Conservation (phyloP, 2,888 invertebrate species). For the Dinocampus coccinellae region DNA sequence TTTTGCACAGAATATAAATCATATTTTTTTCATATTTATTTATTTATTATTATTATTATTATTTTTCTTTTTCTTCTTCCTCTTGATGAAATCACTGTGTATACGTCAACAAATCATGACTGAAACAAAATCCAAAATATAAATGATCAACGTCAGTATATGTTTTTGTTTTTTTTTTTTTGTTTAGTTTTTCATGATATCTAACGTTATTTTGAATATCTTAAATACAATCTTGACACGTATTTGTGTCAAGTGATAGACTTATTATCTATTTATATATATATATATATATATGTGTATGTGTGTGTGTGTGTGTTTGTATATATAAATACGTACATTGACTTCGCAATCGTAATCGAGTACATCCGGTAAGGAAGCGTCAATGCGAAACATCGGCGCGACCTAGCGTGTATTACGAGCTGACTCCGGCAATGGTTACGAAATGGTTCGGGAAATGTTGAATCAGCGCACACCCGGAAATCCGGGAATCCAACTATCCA, state of each 20-base stretch:
- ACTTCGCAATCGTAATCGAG: conserved; percentile 54
- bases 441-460: conserved; percentile 38
- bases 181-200: not conserved
- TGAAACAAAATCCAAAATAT: not conserved
- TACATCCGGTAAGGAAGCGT: conserved; percentile 56
- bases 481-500: conserved; percentile 38
- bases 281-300: not conserved
- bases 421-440: conserved; percentile 33
- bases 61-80: not conserved
- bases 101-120: not conserved
- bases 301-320: no score
- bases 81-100: not conserved
- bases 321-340: conserved; percentile 40
- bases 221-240: not conserved
- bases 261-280: not conserved
- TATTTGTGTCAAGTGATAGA: not conserved
- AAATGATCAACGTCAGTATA: not conserved
- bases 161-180: not conserved
- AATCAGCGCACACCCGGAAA: conserved; percentile 38
- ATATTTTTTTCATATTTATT: no score
- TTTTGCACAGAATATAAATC: not conserved
- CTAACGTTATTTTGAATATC: not conserved
- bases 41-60: no score
- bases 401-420: conserved; percentile 33
- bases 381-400: conserved; percentile 43